Percentiles rank a stretch among this genome's conserved stretches.
Conservation (phyloP, 2,113 vertebrate species). For the Gnathonemus longibarbis region DNA sequence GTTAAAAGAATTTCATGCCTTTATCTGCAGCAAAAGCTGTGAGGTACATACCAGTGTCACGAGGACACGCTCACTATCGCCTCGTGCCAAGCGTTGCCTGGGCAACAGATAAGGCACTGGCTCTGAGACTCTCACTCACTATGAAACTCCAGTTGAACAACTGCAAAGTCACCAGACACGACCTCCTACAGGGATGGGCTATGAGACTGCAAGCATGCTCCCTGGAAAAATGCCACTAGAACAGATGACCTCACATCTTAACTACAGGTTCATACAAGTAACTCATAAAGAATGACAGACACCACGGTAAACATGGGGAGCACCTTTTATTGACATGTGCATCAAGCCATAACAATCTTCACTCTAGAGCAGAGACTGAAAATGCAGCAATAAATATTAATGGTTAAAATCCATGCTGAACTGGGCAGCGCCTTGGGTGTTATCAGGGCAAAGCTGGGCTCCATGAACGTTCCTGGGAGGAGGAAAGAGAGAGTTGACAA, state of each 20-base stretch:
- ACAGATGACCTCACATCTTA: not conserved
- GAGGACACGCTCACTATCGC: not conserved
- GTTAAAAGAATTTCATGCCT: not conserved
- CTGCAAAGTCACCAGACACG: not conserved
- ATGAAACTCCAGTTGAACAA: not conserved
- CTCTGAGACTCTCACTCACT: not conserved
- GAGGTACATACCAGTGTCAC: not conserved
- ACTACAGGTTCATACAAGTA: not conserved
- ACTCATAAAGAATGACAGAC: not conserved
- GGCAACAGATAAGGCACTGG: not conserved
- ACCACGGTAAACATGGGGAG: not conserved
- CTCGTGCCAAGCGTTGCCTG: not conserved
- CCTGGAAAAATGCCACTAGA: not conserved
- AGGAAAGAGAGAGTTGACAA: not conserved
- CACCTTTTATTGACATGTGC: constrained; percentile 15
- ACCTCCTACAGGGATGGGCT: not conserved
- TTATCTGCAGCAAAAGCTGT: not conserved
- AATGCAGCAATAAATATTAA: not conserved
- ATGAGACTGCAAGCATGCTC: not conserved
- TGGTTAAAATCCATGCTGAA: not conserved
- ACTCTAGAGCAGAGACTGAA: not conserved
- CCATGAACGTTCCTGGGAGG: not conserved
- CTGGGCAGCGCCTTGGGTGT: not conserved
- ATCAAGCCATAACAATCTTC: not conserved
- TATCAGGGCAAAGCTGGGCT: not conserved